Evolutionary conservation across 2,888 invertebrate genomes (phyloP).

Genomic region (Leucophenga maculata): DNA sequence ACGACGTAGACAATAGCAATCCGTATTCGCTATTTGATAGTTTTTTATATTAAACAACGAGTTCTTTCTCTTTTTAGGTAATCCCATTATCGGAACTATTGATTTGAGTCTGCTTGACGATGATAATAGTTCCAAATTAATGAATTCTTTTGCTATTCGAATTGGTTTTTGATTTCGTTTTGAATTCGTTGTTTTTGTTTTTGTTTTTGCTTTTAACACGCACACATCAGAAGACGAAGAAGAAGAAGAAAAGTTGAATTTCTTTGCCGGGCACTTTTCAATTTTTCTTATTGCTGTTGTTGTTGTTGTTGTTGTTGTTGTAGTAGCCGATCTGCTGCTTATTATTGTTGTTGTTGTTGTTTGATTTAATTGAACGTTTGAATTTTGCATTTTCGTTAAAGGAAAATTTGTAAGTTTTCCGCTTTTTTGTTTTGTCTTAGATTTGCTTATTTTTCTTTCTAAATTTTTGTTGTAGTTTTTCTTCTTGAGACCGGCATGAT

Average conservation of each 20-base stretch:
- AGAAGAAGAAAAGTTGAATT: background rate
- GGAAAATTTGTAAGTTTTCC: background rate
- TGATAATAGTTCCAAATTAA: conserved; percentile 2
- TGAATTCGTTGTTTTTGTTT: conserved; percentile 6
- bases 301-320: background rate
- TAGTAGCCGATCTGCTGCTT: background rate
- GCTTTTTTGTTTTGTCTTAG: background rate
- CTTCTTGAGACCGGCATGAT: no score
- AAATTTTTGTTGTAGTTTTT: background rate
- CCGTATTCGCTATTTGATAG: background rate
- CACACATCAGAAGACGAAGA: no score
- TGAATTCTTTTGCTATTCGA: background rate
- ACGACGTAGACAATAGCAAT: no score
- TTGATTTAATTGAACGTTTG: background rate
- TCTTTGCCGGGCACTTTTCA: background rate
- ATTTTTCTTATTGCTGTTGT: background rate
- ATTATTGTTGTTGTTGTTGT: background rate
- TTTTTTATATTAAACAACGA: conserved; percentile 28
- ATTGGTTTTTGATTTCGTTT: conserved; percentile 11
- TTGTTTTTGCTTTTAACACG: conserved; percentile 32
- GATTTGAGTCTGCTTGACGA: conserved; percentile 5
- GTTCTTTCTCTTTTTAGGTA: conserved; percentile 68
- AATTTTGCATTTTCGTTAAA: conserved; percentile 7
- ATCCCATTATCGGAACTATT: conserved; percentile 55
- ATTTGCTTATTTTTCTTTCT: background rate